phyloP scores from a whole-genome alignment of 2,888 invertebrate species.

The Hesperia comma region DNA sequence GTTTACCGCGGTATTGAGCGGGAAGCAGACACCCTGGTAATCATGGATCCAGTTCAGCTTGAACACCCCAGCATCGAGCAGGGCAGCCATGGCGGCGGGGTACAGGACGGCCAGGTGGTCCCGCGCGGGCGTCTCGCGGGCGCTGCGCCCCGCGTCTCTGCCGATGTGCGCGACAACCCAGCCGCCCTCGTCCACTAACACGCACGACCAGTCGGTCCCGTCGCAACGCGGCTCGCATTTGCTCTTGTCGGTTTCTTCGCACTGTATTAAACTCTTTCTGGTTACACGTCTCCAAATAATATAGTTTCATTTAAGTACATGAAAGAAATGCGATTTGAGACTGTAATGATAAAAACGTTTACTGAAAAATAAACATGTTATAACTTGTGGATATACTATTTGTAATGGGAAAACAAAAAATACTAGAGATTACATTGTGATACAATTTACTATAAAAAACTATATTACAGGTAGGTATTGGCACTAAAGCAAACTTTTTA shows the following conservation, averaged over 20 bases:
- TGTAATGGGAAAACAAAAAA: no score
- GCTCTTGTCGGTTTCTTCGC: constrained; percentile 60
- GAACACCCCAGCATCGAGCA: constrained; percentile 64
- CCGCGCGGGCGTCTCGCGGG: constrained; percentile 54
- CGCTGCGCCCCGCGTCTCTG: constrained; percentile 45
- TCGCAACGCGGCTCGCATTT: constrained; percentile 64
- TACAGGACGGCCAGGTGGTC: constrained; percentile 64
- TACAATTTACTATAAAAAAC: no score
- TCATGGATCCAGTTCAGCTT: constrained; percentile 73
- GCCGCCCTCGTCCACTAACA: constrained; percentile 73
- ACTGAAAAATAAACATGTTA: no score
- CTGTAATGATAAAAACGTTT: no score
- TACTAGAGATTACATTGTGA: no score
- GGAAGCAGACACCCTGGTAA: constrained; percentile 75
- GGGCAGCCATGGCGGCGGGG: constrained; percentile 66
- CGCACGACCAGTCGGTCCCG: constrained; percentile 66
- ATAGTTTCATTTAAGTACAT: no score
- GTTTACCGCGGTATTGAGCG: constrained; percentile 45
- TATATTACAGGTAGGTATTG: no score
- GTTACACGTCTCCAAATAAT: no score
- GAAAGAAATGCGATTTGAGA: no score
- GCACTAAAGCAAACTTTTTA: no score
- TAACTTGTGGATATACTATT: no score
- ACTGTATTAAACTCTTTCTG: constrained; percentile 46
- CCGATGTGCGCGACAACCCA: constrained; percentile 69